Evolutionary conservation across 2,888 invertebrate species (phyloP).

Genomic region (Trissonchulus sp.): DNA sequence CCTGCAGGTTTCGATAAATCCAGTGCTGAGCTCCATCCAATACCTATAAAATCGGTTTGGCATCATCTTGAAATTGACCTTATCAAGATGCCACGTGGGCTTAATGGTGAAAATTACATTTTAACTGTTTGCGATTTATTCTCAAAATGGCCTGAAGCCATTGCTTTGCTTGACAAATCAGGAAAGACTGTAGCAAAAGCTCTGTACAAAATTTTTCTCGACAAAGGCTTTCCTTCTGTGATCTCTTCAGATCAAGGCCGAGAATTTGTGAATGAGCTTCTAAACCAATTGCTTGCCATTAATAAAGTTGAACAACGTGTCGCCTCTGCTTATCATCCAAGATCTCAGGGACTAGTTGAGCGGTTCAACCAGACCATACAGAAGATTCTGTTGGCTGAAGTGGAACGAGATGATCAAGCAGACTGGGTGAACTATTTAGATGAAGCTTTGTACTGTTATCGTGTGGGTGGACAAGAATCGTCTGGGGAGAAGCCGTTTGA

Average conservation of each 20-base stretch:
- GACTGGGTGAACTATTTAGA: neutral
- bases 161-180: neutral
- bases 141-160: neutral
- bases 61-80: constrained; percentile 6
- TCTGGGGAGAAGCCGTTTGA: neutral
- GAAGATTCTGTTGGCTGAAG: neutral
- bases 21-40: neutral
- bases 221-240: neutral
- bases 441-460: constrained; percentile 14
- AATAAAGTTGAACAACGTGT: too few relatives aligned
- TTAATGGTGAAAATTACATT: neutral
- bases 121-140: neutral
- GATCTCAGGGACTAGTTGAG: constrained; percentile 12
- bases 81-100: neutral
- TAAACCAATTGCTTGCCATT: too few relatives aligned
- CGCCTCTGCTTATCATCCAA: constrained; percentile 8
- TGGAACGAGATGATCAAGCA: neutral
- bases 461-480: neutral
- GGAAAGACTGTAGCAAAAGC: neutral
- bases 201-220: neutral
- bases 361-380: constrained; percentile 16
- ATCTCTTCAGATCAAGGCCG: constrained; percentile 14
- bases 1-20: neutral
- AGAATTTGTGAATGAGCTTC: constrained; percentile 11
- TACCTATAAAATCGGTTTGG: neutral